Conservation (phyloP, 2,113 vertebrate species). For the Crypturellus undulatus region DNA sequence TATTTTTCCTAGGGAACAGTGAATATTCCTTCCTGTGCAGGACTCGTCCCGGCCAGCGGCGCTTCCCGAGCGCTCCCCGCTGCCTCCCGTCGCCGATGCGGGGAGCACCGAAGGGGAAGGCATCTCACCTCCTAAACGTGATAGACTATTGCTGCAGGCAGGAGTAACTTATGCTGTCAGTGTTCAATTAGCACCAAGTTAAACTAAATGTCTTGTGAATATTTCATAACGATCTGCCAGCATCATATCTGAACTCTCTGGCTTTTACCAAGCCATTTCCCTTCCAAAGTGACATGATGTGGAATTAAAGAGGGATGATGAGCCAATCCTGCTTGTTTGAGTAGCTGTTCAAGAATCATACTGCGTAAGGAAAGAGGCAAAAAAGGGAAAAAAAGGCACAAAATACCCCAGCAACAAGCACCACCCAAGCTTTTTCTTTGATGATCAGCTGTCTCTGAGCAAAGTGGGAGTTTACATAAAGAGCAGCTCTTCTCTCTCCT, state of each 20-base stretch:
- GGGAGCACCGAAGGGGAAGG: conserved; percentile 31
- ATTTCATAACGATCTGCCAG: conserved; percentile 76
- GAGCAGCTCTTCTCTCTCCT: background rate
- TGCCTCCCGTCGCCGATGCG: background rate
- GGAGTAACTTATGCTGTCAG: conserved; percentile 74
- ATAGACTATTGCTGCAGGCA: conserved; percentile 73
- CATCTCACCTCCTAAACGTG: conserved; percentile 61
- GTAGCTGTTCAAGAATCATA: conserved; percentile 32
- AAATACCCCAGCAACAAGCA: conserved; percentile 14
- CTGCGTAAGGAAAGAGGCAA: background rate
- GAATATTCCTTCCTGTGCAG: background rate
- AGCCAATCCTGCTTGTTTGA: conserved; percentile 50
- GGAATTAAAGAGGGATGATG: conserved; percentile 61
- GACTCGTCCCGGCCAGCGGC: background rate
- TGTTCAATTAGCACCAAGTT: conserved; percentile 76
- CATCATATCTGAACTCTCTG: conserved; percentile 71
- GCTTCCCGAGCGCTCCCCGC: background rate
- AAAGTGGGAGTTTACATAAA: background rate
- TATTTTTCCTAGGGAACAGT: background rate
- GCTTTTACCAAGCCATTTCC: conserved; percentile 73
- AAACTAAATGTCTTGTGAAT: conserved; percentile 78
- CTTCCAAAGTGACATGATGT: conserved; percentile 64
- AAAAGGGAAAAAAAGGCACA: background rate
- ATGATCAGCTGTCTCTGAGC: conserved; percentile 24
- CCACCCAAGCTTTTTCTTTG: background rate